phyloP scores from a whole-genome alignment of 2,797 vertebrate genomes.

The Chrysolophus pictus region DNA sequence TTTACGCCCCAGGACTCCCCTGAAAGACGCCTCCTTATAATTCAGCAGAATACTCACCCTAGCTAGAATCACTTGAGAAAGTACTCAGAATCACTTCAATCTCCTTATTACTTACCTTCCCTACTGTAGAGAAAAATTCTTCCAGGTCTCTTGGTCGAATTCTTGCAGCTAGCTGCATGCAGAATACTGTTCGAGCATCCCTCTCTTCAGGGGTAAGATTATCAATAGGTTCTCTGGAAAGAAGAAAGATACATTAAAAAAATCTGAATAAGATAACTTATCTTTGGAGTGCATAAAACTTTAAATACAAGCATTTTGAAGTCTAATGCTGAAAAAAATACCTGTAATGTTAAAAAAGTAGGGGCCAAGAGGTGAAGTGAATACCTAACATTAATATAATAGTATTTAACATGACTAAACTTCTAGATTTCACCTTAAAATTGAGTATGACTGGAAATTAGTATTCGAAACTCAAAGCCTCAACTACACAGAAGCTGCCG shows the following conservation, averaged over 20 bases:
- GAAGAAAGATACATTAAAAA: constrained; percentile 2
- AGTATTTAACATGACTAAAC: background rate
- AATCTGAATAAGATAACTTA: background rate
- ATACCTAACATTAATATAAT: background rate
- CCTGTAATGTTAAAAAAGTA: background rate
- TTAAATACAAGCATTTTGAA: background rate
- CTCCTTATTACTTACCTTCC: constrained; percentile 83
- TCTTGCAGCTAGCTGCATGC: constrained; percentile 96
- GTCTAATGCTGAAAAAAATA: background rate
- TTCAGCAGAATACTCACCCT: background rate
- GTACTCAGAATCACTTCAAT: background rate
- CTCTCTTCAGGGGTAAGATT: constrained; percentile 96
- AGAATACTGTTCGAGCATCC: constrained; percentile 95
- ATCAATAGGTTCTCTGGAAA: constrained; percentile 89
- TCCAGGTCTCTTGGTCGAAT: constrained; percentile 95
- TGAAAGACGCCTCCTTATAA: background rate
- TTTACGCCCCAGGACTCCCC: background rate
- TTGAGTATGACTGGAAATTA: background rate
- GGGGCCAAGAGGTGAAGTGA: background rate
- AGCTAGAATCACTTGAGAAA: background rate
- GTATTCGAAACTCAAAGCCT: background rate
- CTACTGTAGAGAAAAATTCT: constrained; percentile 98
- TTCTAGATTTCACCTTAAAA: background rate
- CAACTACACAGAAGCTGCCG: background rate
- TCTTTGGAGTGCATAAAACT: background rate